These are phyloP conservation scores for Pteria penguin DNA, from an alignment of 2,888 invertebrate genomes.

Conservation along the genomic window DNA sequence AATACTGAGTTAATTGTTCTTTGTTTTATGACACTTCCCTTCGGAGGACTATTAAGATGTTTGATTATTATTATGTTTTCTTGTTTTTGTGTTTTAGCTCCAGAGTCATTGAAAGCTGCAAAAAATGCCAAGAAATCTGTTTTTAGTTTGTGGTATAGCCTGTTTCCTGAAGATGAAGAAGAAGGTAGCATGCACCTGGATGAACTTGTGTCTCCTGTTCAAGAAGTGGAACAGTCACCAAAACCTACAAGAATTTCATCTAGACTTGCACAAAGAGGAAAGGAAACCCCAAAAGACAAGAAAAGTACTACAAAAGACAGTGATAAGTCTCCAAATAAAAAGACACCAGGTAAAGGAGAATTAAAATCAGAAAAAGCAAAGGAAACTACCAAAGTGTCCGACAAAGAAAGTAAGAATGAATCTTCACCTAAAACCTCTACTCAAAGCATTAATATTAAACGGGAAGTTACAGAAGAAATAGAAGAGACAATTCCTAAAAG, in stretches of 20 bases:
- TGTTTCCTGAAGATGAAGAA: neutral
- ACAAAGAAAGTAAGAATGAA: too few species aligned
- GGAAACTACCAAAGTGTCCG: too few species aligned
- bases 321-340: neutral
- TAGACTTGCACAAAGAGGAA: neutral
- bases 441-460: too few species aligned
- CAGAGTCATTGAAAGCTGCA: neutral
- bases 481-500: too few species aligned
- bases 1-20: too few species aligned
- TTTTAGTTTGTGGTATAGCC: neutral
- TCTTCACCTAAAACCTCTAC: too few species aligned
- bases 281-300: neutral
- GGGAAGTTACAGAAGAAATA: too few species aligned
- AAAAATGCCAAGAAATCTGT: slow-evolving; percentile 1
- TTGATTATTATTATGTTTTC: too few species aligned
- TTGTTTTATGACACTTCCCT: too few species aligned
- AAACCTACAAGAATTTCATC: neutral
- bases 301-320: neutral
- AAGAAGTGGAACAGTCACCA: neutral
- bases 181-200: neutral
- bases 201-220: neutral
- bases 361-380: too few species aligned
- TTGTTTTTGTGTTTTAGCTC: neutral
- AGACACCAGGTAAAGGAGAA: neutral
- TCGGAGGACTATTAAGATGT: too few species aligned